These are phyloP conservation scores for Dolichallabes microphthalmus DNA, from an alignment of 2,113 vertebrate species.

Conservation along the genomic window DNA sequence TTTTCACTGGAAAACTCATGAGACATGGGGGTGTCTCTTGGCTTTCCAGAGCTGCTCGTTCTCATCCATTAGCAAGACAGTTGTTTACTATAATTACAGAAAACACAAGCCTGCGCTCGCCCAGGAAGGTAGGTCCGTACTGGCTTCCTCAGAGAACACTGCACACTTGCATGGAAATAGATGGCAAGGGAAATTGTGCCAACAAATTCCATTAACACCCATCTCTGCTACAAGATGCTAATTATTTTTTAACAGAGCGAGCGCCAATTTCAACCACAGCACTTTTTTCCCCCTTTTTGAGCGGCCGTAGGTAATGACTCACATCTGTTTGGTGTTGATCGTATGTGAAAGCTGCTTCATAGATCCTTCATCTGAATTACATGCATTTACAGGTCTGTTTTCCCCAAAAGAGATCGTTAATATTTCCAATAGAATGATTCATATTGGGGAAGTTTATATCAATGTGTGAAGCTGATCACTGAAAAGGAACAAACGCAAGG, in stretches of 20 bases:
- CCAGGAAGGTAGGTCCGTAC: slow-evolving; percentile 13
- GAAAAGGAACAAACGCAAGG: neutral
- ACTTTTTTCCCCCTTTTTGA: neutral
- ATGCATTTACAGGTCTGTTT: slow-evolving; percentile 7
- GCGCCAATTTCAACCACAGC: slow-evolving; percentile 13
- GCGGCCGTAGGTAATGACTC: slow-evolving; percentile 5
- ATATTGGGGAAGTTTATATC: neutral
- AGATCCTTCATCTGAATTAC: slow-evolving; percentile 7
- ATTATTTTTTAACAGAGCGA: slow-evolving; percentile 42
- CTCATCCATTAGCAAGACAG: slow-evolving; percentile 49
- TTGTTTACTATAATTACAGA: slow-evolving; percentile 55
- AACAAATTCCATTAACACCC: slow-evolving; percentile 50
- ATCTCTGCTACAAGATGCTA: slow-evolving; percentile 38
- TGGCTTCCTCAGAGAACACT: slow-evolving; percentile 24
- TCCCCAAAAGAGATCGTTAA: neutral
- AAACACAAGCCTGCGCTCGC: slow-evolving; percentile 38
- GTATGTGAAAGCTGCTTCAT: slow-evolving; percentile 8
- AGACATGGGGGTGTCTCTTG: slow-evolving; percentile 21
- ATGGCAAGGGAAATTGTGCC: slow-evolving; percentile 41
- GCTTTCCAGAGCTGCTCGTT: slow-evolving; percentile 30
- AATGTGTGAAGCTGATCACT: neutral
- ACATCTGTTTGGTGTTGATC: slow-evolving; percentile 8
- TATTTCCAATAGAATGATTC: neutral
- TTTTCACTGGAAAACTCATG: neutral
- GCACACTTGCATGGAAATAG: slow-evolving; percentile 34